Evolutionary conservation across 2,888 invertebrate species (phyloP).

Genomic region (Alviniconcha strummeri): DNA sequence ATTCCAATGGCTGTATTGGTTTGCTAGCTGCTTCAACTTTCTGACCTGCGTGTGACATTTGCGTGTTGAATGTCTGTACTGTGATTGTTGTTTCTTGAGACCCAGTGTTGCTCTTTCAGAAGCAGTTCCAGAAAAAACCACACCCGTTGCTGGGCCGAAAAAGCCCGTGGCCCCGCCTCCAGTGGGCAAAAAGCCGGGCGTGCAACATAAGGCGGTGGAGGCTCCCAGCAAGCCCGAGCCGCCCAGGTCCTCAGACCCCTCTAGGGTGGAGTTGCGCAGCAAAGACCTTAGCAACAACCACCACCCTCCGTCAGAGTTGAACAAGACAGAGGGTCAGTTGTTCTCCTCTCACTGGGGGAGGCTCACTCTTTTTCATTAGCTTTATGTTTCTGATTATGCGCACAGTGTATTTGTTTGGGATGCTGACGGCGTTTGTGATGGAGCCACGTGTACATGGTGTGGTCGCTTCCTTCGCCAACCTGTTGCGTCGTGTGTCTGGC

Average conservation of each 20-base stretch:
- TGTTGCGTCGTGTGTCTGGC: too few relatives aligned
- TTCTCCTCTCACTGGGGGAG: too few relatives aligned
- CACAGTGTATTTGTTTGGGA: too few relatives aligned
- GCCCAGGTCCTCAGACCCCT: conserved; percentile 25
- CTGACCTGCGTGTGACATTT: too few relatives aligned
- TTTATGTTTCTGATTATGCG: too few relatives aligned
- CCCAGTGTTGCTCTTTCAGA: conserved; percentile 24
- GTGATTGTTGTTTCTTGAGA: neutral
- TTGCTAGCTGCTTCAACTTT: too few relatives aligned
- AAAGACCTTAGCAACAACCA: conserved; percentile 29
- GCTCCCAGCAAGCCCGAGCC: conserved; percentile 42
- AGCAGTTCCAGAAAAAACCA: conserved; percentile 23
- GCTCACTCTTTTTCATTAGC: too few relatives aligned
- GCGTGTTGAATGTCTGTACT: neutral
- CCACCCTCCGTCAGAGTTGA: neutral
- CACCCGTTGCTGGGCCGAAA: conserved; percentile 39
- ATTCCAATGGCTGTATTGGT: too few relatives aligned
- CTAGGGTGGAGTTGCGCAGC: conserved; percentile 28
- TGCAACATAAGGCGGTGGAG: conserved; percentile 44
- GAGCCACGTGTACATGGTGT: too few relatives aligned
- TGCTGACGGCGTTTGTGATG: too few relatives aligned
- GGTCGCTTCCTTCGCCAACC: too few relatives aligned
- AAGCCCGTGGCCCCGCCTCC: conserved; percentile 69
- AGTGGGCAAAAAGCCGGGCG: conserved; percentile 65
- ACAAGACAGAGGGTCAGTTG: conserved; percentile 25